phyloP scores from a whole-genome alignment of 2,113 vertebrate species.

The Barbus barbus region DNA sequence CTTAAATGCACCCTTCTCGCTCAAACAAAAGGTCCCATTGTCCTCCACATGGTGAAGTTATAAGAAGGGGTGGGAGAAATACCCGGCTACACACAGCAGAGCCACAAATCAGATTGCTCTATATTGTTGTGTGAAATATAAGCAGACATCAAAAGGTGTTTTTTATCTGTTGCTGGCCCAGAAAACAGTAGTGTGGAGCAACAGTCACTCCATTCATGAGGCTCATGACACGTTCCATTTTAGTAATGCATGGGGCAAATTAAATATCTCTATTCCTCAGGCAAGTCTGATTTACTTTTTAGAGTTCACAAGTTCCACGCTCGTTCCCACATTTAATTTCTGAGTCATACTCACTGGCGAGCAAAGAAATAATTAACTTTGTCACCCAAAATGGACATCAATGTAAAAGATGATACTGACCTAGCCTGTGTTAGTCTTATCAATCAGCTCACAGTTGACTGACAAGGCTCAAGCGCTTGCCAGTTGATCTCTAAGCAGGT shows the following conservation, averaged over 20 bases:
- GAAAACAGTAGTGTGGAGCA: conserved; percentile 60
- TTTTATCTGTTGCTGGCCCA: conserved; percentile 45
- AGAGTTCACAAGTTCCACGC: background rate
- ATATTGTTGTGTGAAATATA: conserved; percentile 75
- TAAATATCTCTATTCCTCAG: conserved; percentile 64
- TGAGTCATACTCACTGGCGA: background rate
- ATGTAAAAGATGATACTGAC: conserved; percentile 14
- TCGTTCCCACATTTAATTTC: conserved; percentile 15
- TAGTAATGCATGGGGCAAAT: conserved; percentile 57
- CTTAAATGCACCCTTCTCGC: conserved; percentile 54
- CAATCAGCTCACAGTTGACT: conserved; percentile 16
- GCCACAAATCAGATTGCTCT: conserved; percentile 72
- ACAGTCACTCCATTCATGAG: conserved; percentile 69
- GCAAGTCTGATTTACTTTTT: conserved; percentile 61
- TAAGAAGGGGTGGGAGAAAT: conserved; percentile 56
- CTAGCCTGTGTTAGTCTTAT: background rate
- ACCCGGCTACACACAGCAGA: conserved; percentile 50
- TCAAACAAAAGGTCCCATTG: conserved; percentile 73
- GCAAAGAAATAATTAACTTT: background rate
- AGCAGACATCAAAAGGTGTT: conserved; percentile 72
- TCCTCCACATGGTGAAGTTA: conserved; percentile 72
- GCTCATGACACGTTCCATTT: conserved; percentile 61
- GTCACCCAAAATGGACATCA: background rate
- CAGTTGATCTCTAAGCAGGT: background rate
- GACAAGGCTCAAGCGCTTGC: conserved; percentile 8